Evolutionary conservation across 2,797 vertebrate species (phyloP).

Genomic region (Hyperoplus lanceolatus): DNA sequence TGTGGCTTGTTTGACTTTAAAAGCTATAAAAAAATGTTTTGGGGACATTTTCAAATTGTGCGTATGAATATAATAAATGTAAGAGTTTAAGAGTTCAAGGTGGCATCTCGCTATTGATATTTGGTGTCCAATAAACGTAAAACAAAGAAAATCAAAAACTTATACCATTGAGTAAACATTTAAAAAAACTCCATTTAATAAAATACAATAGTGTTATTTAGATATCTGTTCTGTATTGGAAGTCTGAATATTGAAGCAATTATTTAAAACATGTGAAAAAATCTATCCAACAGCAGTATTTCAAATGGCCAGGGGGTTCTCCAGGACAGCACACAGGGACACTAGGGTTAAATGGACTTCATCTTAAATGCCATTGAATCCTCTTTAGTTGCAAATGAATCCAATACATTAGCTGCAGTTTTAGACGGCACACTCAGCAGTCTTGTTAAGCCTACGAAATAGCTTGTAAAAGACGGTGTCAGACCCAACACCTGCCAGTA

Average conservation of each 20-base stretch:
- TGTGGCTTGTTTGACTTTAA: no score
- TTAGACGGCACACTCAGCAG: background rate
- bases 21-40: no score
- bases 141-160: no score
- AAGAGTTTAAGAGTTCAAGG: no score
- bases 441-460: constrained; percentile 30
- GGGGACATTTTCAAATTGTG: no score
- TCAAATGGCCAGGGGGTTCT: background rate
- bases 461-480: constrained; percentile 32
- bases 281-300: background rate
- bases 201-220: background rate
- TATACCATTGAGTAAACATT: background rate
- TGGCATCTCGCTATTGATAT: no score
- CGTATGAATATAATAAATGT: no score
- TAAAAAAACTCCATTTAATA: background rate
- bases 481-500: constrained; percentile 58
- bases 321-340: background rate
- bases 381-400: constrained; percentile 32
- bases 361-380: constrained; percentile 14
- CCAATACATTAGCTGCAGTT: constrained; percentile 8
- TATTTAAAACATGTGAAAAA: background rate
- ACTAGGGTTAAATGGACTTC: background rate
- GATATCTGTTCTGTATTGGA: background rate
- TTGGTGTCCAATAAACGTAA: no score
- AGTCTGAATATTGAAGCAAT: background rate